A percentile compares a stretch with the other conserved stretches of the same genome.
phyloP scores from a whole-genome alignment of 2,888 invertebrate genomes.

The Aplocera efformata region DNA sequence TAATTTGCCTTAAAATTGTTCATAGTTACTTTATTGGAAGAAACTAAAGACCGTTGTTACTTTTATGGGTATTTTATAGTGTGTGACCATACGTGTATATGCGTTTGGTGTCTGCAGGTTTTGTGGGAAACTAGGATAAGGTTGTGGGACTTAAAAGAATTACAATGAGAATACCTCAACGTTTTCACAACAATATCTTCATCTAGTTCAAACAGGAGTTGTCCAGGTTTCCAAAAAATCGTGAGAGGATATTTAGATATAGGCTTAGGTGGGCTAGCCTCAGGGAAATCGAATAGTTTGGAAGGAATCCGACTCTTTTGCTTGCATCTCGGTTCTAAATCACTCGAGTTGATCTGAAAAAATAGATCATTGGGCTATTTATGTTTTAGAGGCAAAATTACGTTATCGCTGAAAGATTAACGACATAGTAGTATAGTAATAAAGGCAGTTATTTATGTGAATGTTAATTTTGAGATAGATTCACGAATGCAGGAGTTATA shows the following conservation, averaged over 20 bases:
- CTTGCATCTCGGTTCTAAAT: slow-evolving; percentile 12
- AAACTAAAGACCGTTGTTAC: no score
- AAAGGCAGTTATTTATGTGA: slow-evolving; percentile 15
- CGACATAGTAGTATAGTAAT: slow-evolving; percentile 12
- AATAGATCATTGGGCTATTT: slow-evolving; percentile 14
- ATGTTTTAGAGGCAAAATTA: slow-evolving; percentile 14
- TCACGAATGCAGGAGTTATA: slow-evolving; percentile 5
- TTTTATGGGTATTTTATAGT: no score
- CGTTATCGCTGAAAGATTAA: slow-evolving; percentile 21
- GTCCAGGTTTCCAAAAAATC: slow-evolving; percentile 40
- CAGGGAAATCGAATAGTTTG: slow-evolving; percentile 7
- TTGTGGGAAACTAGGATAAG: no score
- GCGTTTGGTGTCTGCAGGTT: no score
- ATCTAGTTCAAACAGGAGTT: slow-evolving; percentile 35
- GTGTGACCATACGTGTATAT: no score
- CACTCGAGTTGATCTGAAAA: slow-evolving; percentile 22
- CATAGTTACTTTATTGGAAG: no score
- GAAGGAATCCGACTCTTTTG: not conserved
- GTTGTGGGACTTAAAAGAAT: no score
- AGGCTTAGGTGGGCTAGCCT: slow-evolving; percentile 17
- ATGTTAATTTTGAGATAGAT: slow-evolving; percentile 16
- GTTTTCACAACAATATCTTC: slow-evolving; percentile 34
- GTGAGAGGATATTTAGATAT: slow-evolving; percentile 36
- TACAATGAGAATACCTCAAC: no score
- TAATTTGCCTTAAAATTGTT: no score